phyloP scores from a whole-genome alignment of 2,888 invertebrate species.

The Salpingus planirostris region DNA sequence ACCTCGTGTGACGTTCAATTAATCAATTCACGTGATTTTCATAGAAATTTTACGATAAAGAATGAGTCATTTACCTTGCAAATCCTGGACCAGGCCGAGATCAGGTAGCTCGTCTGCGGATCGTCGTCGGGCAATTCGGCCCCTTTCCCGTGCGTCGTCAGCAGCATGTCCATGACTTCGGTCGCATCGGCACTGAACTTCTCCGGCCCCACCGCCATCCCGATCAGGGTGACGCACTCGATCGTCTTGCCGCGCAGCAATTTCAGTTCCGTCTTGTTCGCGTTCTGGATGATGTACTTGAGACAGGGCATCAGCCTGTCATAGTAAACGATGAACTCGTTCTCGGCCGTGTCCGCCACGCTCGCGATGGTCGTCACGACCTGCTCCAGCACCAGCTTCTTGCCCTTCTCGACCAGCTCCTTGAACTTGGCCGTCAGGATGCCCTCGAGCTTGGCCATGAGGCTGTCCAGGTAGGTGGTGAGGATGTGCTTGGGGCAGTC shows the following conservation, averaged over 20 bases:
- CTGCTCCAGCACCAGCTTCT: slow-evolving; percentile 94
- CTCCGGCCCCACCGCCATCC: slow-evolving; percentile 72
- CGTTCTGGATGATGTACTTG: slow-evolving; percentile 94
- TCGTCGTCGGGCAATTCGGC: slow-evolving; percentile 82
- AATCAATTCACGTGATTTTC: too few relatives aligned
- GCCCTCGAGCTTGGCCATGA: slow-evolving; percentile 84
- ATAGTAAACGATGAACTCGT: slow-evolving; percentile 91
- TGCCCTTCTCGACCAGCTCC: slow-evolving; percentile 88
- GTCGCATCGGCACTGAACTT: slow-evolving; percentile 87
- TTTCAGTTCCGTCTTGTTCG: slow-evolving; percentile 77
- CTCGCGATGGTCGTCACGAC: slow-evolving; percentile 98
- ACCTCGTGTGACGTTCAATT: too few relatives aligned
- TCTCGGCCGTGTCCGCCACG: slow-evolving; percentile 96
- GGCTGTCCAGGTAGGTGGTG: slow-evolving; percentile 79
- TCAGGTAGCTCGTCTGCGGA: slow-evolving; percentile 94
- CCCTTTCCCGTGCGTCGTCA: slow-evolving; percentile 82
- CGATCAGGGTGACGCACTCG: slow-evolving; percentile 97
- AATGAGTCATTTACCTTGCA: slow-evolving; percentile 81
- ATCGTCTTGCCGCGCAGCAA: slow-evolving; percentile 95
- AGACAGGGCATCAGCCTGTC: slow-evolving; percentile 89
- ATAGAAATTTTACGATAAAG: too few relatives aligned
- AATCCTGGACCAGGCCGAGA: slow-evolving; percentile 98
- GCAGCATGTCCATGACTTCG: slow-evolving; percentile 89
- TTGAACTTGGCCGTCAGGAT: slow-evolving; percentile 89
- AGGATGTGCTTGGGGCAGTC: slow-evolving; percentile 95